Conservation (phyloP, 2,888 invertebrate genomes). For the Auanema freiburgensis region DNA sequence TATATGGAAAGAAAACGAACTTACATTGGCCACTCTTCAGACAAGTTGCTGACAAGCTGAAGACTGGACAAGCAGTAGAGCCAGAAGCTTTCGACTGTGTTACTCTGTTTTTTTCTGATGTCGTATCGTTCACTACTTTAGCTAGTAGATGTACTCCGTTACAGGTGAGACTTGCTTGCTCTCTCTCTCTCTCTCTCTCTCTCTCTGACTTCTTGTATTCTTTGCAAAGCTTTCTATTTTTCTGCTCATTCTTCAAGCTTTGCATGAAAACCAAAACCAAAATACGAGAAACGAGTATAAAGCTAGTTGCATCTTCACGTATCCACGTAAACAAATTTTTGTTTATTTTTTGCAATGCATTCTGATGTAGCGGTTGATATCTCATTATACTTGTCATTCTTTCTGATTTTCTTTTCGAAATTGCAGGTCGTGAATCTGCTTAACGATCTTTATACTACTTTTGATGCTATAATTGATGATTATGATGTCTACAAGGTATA, state of each 20-base stretch:
- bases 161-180: constrained; percentile 35
- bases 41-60: constrained; percentile 55
- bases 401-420: not conserved
- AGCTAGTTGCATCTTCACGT: not conserved
- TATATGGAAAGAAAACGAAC: not conserved
- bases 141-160: constrained; percentile 53
- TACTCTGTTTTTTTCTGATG: constrained; percentile 57
- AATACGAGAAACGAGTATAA: not conserved
- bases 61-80: constrained; percentile 52
- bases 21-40: constrained; percentile 23
- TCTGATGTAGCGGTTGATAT: not conserved
- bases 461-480: constrained; percentile 55
- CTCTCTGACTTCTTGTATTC: too few species aligned
- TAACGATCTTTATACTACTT: constrained; percentile 60
- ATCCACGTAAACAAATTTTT: not conserved
- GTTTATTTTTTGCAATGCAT: not conserved
- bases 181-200: too few species aligned
- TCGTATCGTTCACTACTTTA: constrained; percentile 53
- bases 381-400: constrained; percentile 2
- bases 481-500: constrained; percentile 57
- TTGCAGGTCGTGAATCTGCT: constrained; percentile 53
- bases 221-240: too few species aligned
- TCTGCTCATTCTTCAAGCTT: too few species aligned
- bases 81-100: constrained; percentile 54
- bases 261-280: too few species aligned